Conservation (phyloP, 2,113 vertebrate genomes). For the Menidia beryllina region DNA sequence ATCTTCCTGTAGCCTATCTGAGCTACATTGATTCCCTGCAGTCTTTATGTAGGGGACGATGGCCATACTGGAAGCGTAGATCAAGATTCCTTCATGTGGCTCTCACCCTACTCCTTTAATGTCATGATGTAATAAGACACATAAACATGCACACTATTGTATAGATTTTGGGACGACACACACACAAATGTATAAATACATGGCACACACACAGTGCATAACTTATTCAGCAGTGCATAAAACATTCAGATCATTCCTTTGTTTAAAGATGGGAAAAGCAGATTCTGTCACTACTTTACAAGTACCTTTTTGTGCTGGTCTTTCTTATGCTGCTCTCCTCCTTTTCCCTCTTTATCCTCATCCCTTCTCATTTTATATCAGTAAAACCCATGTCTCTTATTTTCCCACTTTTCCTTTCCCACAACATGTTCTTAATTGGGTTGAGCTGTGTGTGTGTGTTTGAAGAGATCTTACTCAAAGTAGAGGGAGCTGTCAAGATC, state of each 20-base stretch:
- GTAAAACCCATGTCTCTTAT: not conserved
- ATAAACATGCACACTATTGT: constrained; percentile 7
- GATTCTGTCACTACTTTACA: constrained; percentile 57
- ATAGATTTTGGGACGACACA: not conserved
- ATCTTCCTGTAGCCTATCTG: constrained; percentile 16
- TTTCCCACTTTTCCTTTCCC: constrained; percentile 11
- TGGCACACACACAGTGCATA: constrained; percentile 45
- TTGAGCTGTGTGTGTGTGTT: constrained; percentile 20
- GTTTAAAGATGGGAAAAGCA: constrained; percentile 72
- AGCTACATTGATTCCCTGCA: constrained; percentile 28
- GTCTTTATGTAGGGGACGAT: not conserved
- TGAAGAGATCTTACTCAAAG: constrained; percentile 51
- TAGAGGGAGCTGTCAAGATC: constrained; percentile 61
- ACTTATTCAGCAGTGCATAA: constrained; percentile 76
- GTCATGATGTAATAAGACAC: constrained; percentile 33
- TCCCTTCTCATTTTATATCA: constrained; percentile 22
- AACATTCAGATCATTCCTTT: constrained; percentile 74
- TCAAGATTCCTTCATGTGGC: constrained; percentile 21
- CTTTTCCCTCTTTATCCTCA: constrained; percentile 1
- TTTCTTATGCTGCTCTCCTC: constrained; percentile 7
- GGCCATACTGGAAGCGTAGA: constrained; percentile 3
- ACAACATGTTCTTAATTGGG: constrained; percentile 43
- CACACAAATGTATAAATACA: constrained; percentile 4
- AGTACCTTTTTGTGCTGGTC: constrained; percentile 40
- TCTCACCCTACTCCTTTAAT: constrained; percentile 16